Conservation (phyloP, 1,140 invertebrate genomes). For the Ceratoteleas bidentatus region DNA sequence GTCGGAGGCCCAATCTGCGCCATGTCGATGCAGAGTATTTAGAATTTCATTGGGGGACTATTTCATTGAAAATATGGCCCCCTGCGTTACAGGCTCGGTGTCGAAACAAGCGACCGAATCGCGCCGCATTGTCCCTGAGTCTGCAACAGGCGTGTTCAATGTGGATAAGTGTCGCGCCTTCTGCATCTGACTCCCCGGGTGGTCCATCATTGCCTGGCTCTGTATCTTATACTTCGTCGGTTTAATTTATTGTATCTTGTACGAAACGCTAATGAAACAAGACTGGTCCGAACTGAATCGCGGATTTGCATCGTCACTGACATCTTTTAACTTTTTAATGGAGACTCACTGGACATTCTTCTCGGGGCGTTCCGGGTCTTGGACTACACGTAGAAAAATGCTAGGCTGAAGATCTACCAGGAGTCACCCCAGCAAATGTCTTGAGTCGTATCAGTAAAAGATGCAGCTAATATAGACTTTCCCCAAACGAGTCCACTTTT, state of each 20-base stretch:
- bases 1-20: constrained; percentile 64
- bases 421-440: constrained; percentile 2
- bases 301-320: constrained; percentile 26
- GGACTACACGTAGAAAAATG: too few relatives aligned
- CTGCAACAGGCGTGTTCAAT: constrained; percentile 75
- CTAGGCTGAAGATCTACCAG: too few relatives aligned
- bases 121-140: constrained; percentile 73
- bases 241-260: constrained; percentile 26
- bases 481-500: too few relatives aligned
- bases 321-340: constrained; percentile 34
- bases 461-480: too few relatives aligned
- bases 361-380: constrained; percentile 3
- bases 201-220: constrained; percentile 28
- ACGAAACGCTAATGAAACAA: constrained; percentile 39
- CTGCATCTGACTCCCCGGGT: constrained; percentile 58
- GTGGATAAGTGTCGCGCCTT: constrained; percentile 59
- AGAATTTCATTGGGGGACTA: constrained; percentile 77
- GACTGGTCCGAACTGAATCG: constrained; percentile 37
- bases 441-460: too few relatives aligned
- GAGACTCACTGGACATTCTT: constrained; percentile 22
- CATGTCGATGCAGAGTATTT: constrained; percentile 76
- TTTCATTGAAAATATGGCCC: constrained; percentile 79
- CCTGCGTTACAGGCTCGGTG: constrained; percentile 77
- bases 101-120: constrained; percentile 65
- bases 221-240: constrained; percentile 15